Evolutionary conservation across 1,140 invertebrate species (phyloP), one percentile per base, ranked within the genome.

Genomic region (Brachionus manjavacas): DNA sequence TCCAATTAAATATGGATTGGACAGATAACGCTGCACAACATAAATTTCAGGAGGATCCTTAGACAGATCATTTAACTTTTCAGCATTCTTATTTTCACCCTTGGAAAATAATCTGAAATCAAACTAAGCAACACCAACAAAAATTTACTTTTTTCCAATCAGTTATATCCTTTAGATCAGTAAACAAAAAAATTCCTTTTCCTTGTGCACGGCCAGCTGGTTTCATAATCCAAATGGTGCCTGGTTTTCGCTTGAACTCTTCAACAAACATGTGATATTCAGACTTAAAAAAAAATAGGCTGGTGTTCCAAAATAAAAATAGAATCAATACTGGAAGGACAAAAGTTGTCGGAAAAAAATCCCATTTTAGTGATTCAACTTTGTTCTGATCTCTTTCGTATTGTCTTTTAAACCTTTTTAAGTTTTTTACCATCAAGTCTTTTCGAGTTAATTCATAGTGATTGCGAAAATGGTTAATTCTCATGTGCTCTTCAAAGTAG

Each of bases 171-270:
- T 90, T 91, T 2, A 91, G 86, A 85, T 89, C 89, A 41, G 88
- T 86, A 84, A 91, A 91, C 9, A 91, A 86, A 86, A 91, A 91
- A 14, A 91, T 91, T 14, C 91, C 91, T 76, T 88, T 88, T 20
- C 91, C 91, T 85, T 91, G 91, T 23, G 91, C 89, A 35, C 89
- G 90, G 12, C 89, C 89, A 2, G 89, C 90, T 14, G 91, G 91
- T 84, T 91, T 91, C 90, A 91, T 91, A 55, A 91, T 91, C 90
- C 90, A 91, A n/a, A 91, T 90, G 16, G 89, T 89, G 2, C 90
- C 89, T 8, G 88, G 89, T 85, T 87, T 89, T 66, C 88, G 89
- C 85, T 90, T 89, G 84, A 91, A 91, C 85, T 91, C 90, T 84
- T 91, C 91, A 64, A 91, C 90, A 88, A 91, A 91, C 66, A 91